Percentiles rank a stretch among this genome's conserved stretches.
These are phyloP conservation scores for Orussus abietinus DNA, from an alignment of 1,140 invertebrate species.

Conservation along the genomic window DNA sequence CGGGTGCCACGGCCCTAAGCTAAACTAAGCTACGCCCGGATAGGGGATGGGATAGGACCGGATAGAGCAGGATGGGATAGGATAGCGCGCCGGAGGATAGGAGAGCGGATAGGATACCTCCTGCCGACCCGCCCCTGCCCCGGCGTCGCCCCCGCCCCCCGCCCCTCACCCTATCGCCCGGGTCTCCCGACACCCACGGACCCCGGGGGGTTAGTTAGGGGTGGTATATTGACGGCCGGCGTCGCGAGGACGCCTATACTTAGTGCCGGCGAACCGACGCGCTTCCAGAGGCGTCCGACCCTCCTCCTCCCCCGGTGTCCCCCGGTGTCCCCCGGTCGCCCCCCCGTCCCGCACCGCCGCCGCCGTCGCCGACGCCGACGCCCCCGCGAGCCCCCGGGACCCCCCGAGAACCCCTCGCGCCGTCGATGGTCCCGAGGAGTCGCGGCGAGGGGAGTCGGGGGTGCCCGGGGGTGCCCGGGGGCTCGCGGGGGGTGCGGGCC, in stretches of 20 bases:
- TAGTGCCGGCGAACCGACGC: slow-evolving; percentile 49
- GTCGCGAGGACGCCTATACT: slow-evolving; percentile 55
- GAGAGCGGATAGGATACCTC: slow-evolving; percentile 12
- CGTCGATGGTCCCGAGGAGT: slow-evolving; percentile 11
- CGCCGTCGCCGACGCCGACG: slow-evolving; percentile 12
- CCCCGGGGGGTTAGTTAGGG: slow-evolving; percentile 51
- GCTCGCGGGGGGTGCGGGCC: too few species aligned
- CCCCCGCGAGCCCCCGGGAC: slow-evolving; percentile 9
- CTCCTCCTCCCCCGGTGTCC: slow-evolving; percentile 25
- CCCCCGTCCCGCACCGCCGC: slow-evolving; percentile 12
- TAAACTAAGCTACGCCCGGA: slow-evolving; percentile 45
- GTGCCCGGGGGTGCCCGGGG: too few species aligned
- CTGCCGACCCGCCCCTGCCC: slow-evolving; percentile 1
- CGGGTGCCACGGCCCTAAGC: slow-evolving; percentile 40
- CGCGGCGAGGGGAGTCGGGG: slow-evolving; percentile 11
- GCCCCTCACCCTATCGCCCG: slow-evolving; percentile 15
- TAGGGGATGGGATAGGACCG: slow-evolving; percentile 26
- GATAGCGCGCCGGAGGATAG: slow-evolving; percentile 13
- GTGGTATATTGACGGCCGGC: slow-evolving; percentile 54
- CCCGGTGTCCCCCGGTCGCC: slow-evolving; percentile 14
- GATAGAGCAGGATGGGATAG: slow-evolving; percentile 7
- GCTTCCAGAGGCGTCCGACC: slow-evolving; percentile 42
- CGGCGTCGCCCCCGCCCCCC: slow-evolving; percentile 16
- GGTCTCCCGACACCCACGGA: slow-evolving; percentile 34
- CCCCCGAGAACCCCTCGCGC: slow-evolving; percentile 15